Evolutionary conservation across 2,888 invertebrate genomes (phyloP).

Genomic region (Conistra vaccinii): DNA sequence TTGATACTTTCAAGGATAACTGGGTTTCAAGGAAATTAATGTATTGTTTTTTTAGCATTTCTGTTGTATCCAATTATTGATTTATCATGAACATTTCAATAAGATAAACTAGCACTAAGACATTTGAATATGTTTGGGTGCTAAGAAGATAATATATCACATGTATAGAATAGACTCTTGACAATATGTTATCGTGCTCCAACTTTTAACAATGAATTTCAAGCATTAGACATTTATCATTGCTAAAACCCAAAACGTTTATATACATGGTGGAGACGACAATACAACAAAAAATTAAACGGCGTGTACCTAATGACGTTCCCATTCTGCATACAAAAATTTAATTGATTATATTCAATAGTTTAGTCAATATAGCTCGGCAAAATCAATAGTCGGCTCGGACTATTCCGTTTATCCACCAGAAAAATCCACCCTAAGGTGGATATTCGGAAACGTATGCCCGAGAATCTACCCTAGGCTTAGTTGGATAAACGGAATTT

Average conservation of each 20-base stretch:
- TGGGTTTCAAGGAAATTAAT: slow-evolving; percentile 28
- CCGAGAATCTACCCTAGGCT: too few relatives aligned
- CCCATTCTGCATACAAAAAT: too few relatives aligned
- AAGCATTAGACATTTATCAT: slow-evolving; percentile 17
- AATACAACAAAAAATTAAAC: too few relatives aligned
- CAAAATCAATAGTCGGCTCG: too few relatives aligned
- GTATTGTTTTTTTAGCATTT: slow-evolving; percentile 24
- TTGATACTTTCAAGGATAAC: slow-evolving; percentile 49
- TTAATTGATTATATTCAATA: too few relatives aligned
- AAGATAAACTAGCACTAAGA: slow-evolving; percentile 6
- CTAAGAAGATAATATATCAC: neutral
- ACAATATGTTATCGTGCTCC: neutral
- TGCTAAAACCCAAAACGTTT: slow-evolving; percentile 22
- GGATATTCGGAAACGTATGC: too few relatives aligned
- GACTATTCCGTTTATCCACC: too few relatives aligned
- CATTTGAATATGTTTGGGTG: neutral
- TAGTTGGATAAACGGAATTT: too few relatives aligned
- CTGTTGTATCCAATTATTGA: slow-evolving; percentile 40
- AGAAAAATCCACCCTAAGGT: too few relatives aligned
- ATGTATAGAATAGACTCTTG: neutral
- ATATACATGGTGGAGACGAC: too few relatives aligned
- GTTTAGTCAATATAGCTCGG: too few relatives aligned
- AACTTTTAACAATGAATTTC: slow-evolving; percentile 10
- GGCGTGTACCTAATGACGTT: too few relatives aligned
- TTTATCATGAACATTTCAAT: slow-evolving; percentile 46